phyloP scores from a whole-genome alignment of 1,140 invertebrate genomes.

The Ips typographus region DNA sequence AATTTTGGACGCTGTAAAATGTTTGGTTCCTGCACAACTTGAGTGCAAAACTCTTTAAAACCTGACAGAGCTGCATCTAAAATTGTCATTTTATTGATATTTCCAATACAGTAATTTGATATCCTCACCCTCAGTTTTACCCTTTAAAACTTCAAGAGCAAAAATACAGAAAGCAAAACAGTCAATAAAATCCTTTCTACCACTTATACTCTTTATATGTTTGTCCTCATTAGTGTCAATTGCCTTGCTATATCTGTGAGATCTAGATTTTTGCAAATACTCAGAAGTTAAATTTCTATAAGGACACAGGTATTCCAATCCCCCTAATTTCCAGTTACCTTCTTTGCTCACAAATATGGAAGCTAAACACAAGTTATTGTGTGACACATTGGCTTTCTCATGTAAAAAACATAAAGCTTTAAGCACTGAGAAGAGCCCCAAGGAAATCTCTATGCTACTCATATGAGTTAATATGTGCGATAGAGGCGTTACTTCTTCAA shows the following conservation, averaged over 20 bases:
- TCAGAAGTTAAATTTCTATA: slow-evolving; percentile 65
- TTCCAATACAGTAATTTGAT: slow-evolving; percentile 31
- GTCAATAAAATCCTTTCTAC: slow-evolving; percentile 65
- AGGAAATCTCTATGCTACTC: slow-evolving; percentile 73
- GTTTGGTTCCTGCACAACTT: slow-evolving; percentile 62
- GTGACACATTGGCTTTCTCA: slow-evolving; percentile 71
- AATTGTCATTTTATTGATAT: no score
- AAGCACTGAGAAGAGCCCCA: slow-evolving; percentile 74
- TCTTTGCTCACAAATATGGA: slow-evolving; percentile 80
- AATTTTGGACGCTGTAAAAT: slow-evolving; percentile 62
- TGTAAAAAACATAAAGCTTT: slow-evolving; percentile 78
- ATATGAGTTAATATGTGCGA: slow-evolving; percentile 61
- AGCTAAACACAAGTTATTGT: slow-evolving; percentile 77
- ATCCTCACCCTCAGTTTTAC: slow-evolving; percentile 65
- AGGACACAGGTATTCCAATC: slow-evolving; percentile 75
- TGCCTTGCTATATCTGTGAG: slow-evolving; percentile 63
- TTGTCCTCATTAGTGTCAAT: slow-evolving; percentile 71
- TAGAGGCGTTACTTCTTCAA: slow-evolving; percentile 73
- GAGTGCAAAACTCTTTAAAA: slow-evolving; percentile 68
- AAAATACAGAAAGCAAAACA: slow-evolving; percentile 80
- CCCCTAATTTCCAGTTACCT: slow-evolving; percentile 81
- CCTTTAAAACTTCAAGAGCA: slow-evolving; percentile 69
- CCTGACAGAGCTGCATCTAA: slow-evolving; percentile 58
- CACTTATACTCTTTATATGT: slow-evolving; percentile 52
- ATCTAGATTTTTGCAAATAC: slow-evolving; percentile 68